Evolutionary conservation across 2,113 vertebrate species (phyloP).

Genomic region (Nothocercus nigrocapillus): DNA sequence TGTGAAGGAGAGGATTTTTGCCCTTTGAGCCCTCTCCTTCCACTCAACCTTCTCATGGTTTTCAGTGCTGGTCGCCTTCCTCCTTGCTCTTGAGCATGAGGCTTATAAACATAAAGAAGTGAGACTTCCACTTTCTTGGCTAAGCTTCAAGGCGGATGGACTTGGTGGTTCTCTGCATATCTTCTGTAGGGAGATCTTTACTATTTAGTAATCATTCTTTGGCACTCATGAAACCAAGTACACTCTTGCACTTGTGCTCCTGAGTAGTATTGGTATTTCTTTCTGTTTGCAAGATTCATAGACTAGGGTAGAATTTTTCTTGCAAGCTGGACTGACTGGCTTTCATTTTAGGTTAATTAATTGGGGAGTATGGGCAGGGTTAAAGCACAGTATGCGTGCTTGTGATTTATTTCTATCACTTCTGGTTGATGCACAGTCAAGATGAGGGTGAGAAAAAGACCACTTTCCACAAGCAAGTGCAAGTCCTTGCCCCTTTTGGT

Average conservation of each 20-base stretch:
- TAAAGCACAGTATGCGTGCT: background rate
- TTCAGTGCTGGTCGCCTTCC: background rate
- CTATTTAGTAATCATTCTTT: background rate
- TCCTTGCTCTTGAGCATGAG: background rate
- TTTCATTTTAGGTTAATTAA: constrained; percentile 44
- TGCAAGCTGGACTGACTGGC: background rate
- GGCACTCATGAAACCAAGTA: accelerated
- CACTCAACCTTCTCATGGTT: background rate
- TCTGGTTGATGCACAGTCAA: background rate
- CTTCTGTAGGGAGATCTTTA: background rate
- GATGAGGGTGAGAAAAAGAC: background rate
- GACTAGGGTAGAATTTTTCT: background rate
- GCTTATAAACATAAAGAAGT: background rate
- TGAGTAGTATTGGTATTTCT: background rate
- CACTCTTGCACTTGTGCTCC: background rate
- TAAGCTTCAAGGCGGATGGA: background rate
- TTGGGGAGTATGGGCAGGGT: background rate
- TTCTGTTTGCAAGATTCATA: background rate
- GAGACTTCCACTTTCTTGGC: background rate
- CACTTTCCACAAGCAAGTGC: background rate
- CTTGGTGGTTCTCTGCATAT: background rate
- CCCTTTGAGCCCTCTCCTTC: background rate
- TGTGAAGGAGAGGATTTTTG: background rate
- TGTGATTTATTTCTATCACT: constrained; percentile 23
- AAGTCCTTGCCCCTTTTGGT: background rate